phyloP scores from a whole-genome alignment of 2,113 vertebrate species.

The Dascyllus trimaculatus region DNA sequence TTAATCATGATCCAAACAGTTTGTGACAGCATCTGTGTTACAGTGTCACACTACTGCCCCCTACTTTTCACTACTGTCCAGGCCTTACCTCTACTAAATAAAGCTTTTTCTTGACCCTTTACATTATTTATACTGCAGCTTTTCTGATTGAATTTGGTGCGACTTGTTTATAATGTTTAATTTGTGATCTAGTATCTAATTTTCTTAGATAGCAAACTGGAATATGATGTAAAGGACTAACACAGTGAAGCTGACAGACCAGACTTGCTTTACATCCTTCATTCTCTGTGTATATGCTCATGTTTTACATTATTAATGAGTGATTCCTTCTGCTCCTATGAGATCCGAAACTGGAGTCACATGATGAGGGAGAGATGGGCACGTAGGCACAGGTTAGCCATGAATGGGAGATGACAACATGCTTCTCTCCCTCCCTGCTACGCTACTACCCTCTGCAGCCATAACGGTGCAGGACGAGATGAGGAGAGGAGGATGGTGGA shows the following conservation, averaged over 20 bases:
- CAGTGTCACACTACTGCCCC: slow-evolving; percentile 43
- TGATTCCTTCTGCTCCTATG: slow-evolving; percentile 28
- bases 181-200: neutral
- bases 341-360: slow-evolving; percentile 39
- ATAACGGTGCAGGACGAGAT: slow-evolving; percentile 40
- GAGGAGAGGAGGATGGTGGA: slow-evolving; percentile 46
- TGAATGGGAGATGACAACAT: slow-evolving; percentile 44
- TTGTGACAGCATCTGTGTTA: neutral
- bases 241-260: slow-evolving; percentile 1
- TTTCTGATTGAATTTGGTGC: neutral
- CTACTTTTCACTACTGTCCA: slow-evolving; percentile 11
- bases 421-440: slow-evolving; percentile 28
- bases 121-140: neutral
- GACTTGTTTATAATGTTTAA: too few species aligned
- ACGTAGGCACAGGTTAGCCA: slow-evolving; percentile 16
- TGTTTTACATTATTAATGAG: slow-evolving; percentile 61
- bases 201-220: neutral
- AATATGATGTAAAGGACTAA: neutral
- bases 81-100: neutral
- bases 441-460: slow-evolving; percentile 62
- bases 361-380: slow-evolving; percentile 15
- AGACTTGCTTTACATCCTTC: neutral
- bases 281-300: neutral
- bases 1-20: neutral
- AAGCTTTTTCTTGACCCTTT: neutral